Conservation (phyloP, 2,797 vertebrate species). For the Chaetophractus vellerosus region DNA sequence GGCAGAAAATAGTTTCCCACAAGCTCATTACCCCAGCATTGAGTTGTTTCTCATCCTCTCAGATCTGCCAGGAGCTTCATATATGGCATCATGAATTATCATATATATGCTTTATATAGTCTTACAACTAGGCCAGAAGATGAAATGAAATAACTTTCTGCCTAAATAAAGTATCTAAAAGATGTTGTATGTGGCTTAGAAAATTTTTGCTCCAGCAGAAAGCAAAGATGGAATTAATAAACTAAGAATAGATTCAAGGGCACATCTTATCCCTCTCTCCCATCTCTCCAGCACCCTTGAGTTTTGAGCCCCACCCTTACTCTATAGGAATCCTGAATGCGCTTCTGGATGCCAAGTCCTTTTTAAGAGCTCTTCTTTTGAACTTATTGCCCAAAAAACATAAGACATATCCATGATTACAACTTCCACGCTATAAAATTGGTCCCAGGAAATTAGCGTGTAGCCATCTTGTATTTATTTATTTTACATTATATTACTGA, state of each 20-base stretch:
- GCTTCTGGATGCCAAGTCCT: constrained; percentile 39
- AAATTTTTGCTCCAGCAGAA: constrained; percentile 53
- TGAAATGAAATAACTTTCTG: constrained; percentile 62
- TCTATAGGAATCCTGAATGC: constrained; percentile 2
- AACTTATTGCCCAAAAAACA: constrained; percentile 70
- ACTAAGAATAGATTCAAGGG: background rate
- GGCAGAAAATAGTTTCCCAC: background rate
- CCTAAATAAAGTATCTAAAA: constrained; percentile 67
- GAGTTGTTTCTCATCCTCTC: constrained; percentile 21
- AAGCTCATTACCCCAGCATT: background rate
- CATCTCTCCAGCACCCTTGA: background rate
- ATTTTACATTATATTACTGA: constrained; percentile 43
- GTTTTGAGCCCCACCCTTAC: background rate
- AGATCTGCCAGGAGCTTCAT: background rate
- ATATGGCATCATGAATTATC: background rate
- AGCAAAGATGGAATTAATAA: constrained; percentile 69
- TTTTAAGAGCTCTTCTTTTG: constrained; percentile 63
- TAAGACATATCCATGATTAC: constrained; percentile 59
- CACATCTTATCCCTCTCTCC: background rate
- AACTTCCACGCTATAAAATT: constrained; percentile 73
- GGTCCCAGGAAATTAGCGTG: constrained; percentile 50
- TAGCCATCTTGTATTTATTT: constrained; percentile 67
- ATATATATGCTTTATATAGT: background rate
- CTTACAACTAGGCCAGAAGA: background rate
- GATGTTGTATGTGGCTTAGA: constrained; percentile 51